Base-by-base conservation (phyloP, 2,113 vertebrate species). In the Eolophus roseicapilla region DNA sequence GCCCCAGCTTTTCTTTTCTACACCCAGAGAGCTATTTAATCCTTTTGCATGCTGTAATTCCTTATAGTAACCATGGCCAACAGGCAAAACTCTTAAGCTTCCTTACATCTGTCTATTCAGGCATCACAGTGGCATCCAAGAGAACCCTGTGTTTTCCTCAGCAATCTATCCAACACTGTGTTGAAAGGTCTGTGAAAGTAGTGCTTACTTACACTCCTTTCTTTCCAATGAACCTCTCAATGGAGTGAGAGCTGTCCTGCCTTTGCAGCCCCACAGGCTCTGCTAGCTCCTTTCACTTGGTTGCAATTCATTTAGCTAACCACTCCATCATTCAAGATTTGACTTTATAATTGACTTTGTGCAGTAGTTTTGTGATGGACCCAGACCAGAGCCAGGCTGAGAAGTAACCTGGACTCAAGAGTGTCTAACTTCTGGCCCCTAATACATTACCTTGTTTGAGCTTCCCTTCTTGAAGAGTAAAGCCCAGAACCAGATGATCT, bases 181-280 rank as follows among this genome's bases (percentile, higher is more conserved):
- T n/a, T 60, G 47, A 65, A 93, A 81, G 5, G 17, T 41, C 25
- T 31, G 21, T 77, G 43, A 49, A 86, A 63, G 5, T 29, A 50
- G 23, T 46, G 15, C 11, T 70, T 13, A 6, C 13, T 83, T 67
- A 33, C 5, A 4, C 10, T 71, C 18, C 13, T 41, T 16, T 76
- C 41, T 29, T 69, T 69, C n/a, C 20, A 6, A 18, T 37, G 39
- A 52, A 41, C 3, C 10, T 69, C 24, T 49, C 73, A 78, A 43
- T 65, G 44, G 70, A 93, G 67, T 59, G 14, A 52, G 18, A 37
- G 3, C 10, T 90, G 24, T 57, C 23, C 23, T 77, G 49, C 14
- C 14, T 21, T 75, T 0, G 0, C 27, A 70, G 33, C 4, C 17
- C 35, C 17, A 29, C 8, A 78, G 19, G 21, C 23, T 71, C 74